A percentile compares a stretch with the other conserved stretches of the same genome.
Conservation (phyloP, 2,797 vertebrate species). For the Buphagus erythrorhynchus region DNA sequence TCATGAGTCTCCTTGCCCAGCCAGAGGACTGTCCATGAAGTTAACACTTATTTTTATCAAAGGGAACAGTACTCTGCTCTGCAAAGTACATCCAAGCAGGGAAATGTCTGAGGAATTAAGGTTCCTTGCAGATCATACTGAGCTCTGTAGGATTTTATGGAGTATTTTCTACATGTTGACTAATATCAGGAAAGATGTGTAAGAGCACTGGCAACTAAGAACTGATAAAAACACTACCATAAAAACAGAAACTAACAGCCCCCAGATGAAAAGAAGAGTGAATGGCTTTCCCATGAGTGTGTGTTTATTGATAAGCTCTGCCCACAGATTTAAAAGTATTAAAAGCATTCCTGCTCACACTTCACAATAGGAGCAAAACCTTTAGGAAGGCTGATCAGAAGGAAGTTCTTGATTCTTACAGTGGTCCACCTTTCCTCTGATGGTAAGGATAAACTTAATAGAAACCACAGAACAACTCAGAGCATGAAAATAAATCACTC, state of each 20-base stretch:
- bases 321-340: neutral
- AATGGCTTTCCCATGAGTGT: neutral
- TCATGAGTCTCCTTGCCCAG: neutral
- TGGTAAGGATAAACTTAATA: neutral
- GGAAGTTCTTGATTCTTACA: neutral
- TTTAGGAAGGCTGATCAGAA: neutral
- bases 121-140: neutral
- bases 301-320: constrained; percentile 48
- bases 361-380: neutral
- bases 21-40: neutral
- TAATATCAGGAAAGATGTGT: neutral
- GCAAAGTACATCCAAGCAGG: neutral
- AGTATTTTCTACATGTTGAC: constrained; percentile 15
- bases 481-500: constrained; percentile 4
- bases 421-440: neutral
- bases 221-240: constrained; percentile 42
- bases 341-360: neutral
- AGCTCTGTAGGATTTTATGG: neutral
- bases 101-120: neutral
- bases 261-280: neutral
- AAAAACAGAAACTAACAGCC: constrained; percentile 35
- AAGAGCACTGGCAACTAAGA: constrained; percentile 6
- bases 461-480: neutral
- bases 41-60: neutral
- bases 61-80: neutral